Evolutionary conservation across 2,888 invertebrate genomes (phyloP).

Genomic region (Malthinus seriepunctatus): DNA sequence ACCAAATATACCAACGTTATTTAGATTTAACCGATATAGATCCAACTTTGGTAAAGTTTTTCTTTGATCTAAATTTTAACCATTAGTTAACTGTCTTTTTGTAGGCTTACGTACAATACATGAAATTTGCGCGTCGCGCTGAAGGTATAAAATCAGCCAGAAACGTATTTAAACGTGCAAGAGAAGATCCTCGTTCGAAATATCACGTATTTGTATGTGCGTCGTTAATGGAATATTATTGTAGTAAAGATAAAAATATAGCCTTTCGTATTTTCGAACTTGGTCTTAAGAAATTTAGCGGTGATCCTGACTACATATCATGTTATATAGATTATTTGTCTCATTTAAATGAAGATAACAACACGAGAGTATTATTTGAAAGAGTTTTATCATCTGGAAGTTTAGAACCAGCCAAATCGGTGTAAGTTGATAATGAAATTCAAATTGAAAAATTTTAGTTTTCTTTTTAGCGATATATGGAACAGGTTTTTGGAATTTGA

Average conservation of each 20-base stretch:
- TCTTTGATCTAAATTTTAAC: no score
- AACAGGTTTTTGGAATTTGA: slow-evolving; percentile 98
- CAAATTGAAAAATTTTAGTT: background rate
- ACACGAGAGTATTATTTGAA: slow-evolving; percentile 98
- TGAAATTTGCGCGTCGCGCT: slow-evolving; percentile 97
- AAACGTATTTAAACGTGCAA: slow-evolving; percentile 90
- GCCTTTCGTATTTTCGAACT: slow-evolving; percentile 97
- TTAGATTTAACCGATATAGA: slow-evolving; percentile 89
- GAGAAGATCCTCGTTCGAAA: slow-evolving; percentile 83
- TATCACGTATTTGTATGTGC: slow-evolving; percentile 97
- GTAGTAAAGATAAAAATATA: slow-evolving; percentile 96
- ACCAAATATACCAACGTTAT: slow-evolving; percentile 92
- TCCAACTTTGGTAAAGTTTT: slow-evolving; percentile 81
- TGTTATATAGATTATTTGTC: slow-evolving; percentile 97
- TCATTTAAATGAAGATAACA: slow-evolving; percentile 99
- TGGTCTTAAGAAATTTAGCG: slow-evolving; percentile 94
- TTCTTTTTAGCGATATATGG: slow-evolving; percentile 84
- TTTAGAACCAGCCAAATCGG: slow-evolving; percentile 87
- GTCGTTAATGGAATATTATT: slow-evolving; percentile 98
- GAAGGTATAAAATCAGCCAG: slow-evolving; percentile 98
- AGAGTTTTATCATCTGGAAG: slow-evolving; percentile 92
- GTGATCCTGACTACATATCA: slow-evolving; percentile 92
- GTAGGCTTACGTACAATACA: slow-evolving; percentile 96
- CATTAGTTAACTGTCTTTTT: no score
- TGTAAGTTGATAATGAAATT: slow-evolving; percentile 58